Evolutionary conservation across 64 coral and sea anemone species (phyloP).

Genomic region (Cladopsammia gracilis): DNA sequence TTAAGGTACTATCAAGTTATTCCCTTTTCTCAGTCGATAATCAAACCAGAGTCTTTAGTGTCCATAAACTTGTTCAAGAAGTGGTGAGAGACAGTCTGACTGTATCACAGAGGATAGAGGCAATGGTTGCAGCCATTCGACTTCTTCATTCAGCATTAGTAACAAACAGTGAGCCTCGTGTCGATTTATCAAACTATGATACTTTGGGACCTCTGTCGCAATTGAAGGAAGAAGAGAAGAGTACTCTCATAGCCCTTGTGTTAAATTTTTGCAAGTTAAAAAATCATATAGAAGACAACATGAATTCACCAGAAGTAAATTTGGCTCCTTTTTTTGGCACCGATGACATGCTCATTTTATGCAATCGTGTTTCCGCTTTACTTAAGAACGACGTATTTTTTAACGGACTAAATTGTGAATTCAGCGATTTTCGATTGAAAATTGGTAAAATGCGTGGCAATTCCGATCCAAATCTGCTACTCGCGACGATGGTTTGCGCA

Average conservation of each 20-base stretch:
- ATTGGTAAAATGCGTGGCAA: background rate
- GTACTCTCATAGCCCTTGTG: background rate
- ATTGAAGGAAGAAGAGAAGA: background rate
- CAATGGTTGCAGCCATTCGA: background rate
- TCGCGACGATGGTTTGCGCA: background rate
- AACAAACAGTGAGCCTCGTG: no score
- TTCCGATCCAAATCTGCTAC: background rate
- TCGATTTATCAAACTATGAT: no score
- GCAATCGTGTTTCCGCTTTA: background rate
- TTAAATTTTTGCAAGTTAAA: background rate
- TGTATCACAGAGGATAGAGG: background rate
- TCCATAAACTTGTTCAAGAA: slow-evolving; percentile 62
- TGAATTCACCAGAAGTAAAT: background rate
- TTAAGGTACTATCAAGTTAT: slow-evolving; percentile 24
- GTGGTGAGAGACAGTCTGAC: slow-evolving; percentile 25
- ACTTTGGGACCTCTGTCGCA: no score
- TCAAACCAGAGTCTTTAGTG: background rate
- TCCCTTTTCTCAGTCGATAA: slow-evolving; percentile 25
- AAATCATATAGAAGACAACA: background rate
- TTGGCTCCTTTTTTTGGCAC: background rate
- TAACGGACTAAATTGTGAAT: background rate
- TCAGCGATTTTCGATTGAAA: background rate
- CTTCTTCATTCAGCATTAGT: background rate
- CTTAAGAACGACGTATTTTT: background rate
- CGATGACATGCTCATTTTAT: background rate